Conservation (phyloP, 2,797 vertebrate genomes). For the Gymnoscopelus braueri region DNA sequence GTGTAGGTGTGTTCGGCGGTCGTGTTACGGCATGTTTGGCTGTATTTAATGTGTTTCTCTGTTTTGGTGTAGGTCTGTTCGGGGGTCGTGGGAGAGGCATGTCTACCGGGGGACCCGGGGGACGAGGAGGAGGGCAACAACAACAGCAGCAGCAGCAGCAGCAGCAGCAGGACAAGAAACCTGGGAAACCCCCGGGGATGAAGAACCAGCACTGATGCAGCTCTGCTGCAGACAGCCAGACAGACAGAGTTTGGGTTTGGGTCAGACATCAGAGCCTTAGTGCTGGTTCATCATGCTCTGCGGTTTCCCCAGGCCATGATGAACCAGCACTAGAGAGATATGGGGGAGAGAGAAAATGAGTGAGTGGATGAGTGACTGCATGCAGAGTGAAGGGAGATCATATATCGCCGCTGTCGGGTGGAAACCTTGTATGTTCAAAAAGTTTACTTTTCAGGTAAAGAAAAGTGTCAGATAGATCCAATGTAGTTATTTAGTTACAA, state of each 20-base stretch:
- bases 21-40: constrained; percentile 85
- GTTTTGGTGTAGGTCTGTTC: constrained; percentile 80
- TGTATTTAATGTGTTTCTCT: no score
- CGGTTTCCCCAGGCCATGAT: no score
- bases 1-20: constrained; percentile 70
- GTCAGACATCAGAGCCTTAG: constrained; percentile 16
- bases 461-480: no score
- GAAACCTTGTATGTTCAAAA: no score
- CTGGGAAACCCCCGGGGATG: constrained; percentile 86
- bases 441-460: no score
- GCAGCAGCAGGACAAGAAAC: constrained; percentile 89
- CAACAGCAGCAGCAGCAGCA: constrained; percentile 63
- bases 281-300: constrained; percentile 18
- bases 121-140: constrained; percentile 79
- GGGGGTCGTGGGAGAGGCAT: constrained; percentile 90
- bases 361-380: no score
- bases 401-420: no score
- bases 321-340: not conserved
- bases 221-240: constrained; percentile 46
- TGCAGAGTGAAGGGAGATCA: no score
- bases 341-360: no score
- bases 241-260: constrained; percentile 13
- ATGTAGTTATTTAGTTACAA: no score
- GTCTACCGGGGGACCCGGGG: constrained; percentile 74
- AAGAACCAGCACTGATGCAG: constrained; percentile 85